These are phyloP conservation scores for Nylanderia fulva DNA, from an alignment of 1,140 invertebrate species.

Conservation along the genomic window DNA sequence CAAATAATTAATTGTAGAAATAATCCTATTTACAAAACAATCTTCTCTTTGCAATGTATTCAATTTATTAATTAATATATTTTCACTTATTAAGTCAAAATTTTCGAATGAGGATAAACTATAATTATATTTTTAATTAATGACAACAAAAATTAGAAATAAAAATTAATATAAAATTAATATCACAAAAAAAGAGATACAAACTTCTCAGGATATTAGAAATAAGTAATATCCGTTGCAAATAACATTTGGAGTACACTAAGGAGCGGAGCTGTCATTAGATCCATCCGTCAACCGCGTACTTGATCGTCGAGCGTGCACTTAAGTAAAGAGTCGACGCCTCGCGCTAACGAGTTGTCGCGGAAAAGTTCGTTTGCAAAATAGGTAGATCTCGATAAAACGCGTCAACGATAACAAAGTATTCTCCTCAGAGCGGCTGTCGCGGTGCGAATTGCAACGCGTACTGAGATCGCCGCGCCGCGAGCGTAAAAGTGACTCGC, in stretches of 20 bases:
- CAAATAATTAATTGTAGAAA: no score
- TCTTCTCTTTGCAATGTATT: no score
- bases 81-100: no score
- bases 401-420: neutral
- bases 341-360: neutral
- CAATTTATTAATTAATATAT: no score
- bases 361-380: constrained; percentile 29
- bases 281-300: constrained; percentile 5
- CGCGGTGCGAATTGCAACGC: constrained; percentile 16
- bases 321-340: constrained; percentile 29
- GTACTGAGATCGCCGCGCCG: neutral
- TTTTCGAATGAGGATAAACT: no score
- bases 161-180: neutral
- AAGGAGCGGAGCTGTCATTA: neutral
- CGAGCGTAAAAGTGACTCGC: constrained; percentile 56
- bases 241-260: neutral
- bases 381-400: neutral
- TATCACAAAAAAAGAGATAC: neutral
- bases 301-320: constrained; percentile 1
- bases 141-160: neutral
- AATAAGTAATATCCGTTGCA: neutral
- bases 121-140: neutral
- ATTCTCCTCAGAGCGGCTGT: neutral
- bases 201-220: neutral
- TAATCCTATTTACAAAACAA: no score